Conservation (phyloP, 1,140 invertebrate genomes). For the Palaemon carinicauda region DNA sequence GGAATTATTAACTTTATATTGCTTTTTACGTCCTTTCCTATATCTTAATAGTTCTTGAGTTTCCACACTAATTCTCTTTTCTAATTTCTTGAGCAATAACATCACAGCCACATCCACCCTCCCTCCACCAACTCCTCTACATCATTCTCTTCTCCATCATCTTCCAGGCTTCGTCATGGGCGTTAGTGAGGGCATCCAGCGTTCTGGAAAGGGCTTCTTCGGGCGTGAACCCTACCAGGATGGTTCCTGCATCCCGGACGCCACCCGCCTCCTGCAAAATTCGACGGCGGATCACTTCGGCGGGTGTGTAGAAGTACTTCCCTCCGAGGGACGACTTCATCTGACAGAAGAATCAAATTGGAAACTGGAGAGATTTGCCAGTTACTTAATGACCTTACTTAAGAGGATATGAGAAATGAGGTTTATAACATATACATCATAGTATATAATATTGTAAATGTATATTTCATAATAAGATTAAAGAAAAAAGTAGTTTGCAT, state of each 20-base stretch:
- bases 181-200: conserved; percentile 7
- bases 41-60: no score
- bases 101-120: no score
- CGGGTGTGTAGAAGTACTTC: conserved; percentile 20
- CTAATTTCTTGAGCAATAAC: no score
- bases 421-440: no score
- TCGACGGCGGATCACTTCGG: neutral
- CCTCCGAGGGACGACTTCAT: conserved; percentile 16
- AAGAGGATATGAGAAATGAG: neutral
- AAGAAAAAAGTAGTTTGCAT: no score
- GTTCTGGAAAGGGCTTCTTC: conserved; percentile 17
- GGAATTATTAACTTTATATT: no score
- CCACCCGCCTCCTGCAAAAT: conserved; percentile 21
- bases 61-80: no score
- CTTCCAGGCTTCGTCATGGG: conserved; percentile 14
- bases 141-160: neutral
- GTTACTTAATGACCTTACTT: neutral
- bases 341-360: neutral
- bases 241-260: neutral
- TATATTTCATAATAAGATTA: no score
- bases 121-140: neutral
- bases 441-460: no score
- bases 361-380: neutral
- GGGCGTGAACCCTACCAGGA: conserved; percentile 19
- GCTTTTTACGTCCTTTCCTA: no score